Base-by-base conservation (phyloP, 2,888 invertebrate species). In the Protophormia terraenovae region DNA sequence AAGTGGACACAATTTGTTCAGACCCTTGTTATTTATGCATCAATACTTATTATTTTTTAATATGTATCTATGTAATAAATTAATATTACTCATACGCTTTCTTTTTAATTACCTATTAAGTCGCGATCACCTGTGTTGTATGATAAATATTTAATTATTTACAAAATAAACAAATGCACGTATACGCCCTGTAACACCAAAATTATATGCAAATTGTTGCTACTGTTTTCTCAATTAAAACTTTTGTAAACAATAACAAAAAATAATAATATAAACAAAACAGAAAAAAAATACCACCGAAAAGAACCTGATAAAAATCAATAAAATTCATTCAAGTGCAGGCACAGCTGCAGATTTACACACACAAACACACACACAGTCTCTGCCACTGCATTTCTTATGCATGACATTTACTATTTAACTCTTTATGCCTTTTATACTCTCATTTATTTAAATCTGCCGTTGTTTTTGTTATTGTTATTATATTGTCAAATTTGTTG, bases 271-370 rank as follows among this genome's bases (percentile, higher is more conserved):
- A 19, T 38, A 53, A 71, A 53, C 22, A 58, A 66, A 64, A 38
- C 8, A 64, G 27, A 53, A 12, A 6, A 19, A 67, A 41, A 50
- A 75, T 45, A 53, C 55, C 64, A 47, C 29, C 5, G 16, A 53
- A 69, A 41, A 32, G 27, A 45, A 50, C n/a, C 1, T 16, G 73
- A 81, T 81, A 81, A 75, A 76, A 82, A 82, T 76, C 82, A 76
- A 82, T 82, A 71, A 76, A 67, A 64, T 45, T 50, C 22, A 50
- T 32, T 24, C 60, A 60, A 35, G 45, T 67, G 60, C 75, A 73
- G 35, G 8, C n/a, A 24, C 38, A 64, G 41, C 50, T 62, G 50
- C 50, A 22, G 41, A n/a, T n/a, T n/a, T n/a, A n/a, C n/a, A n/a
- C n/a, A n/a, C n/a, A n/a, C n/a, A n/a, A n/a, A n/a, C n/a, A n/a